phyloP scores from a whole-genome alignment of 1,140 invertebrate genomes.

The Odontomachus brunneus region DNA sequence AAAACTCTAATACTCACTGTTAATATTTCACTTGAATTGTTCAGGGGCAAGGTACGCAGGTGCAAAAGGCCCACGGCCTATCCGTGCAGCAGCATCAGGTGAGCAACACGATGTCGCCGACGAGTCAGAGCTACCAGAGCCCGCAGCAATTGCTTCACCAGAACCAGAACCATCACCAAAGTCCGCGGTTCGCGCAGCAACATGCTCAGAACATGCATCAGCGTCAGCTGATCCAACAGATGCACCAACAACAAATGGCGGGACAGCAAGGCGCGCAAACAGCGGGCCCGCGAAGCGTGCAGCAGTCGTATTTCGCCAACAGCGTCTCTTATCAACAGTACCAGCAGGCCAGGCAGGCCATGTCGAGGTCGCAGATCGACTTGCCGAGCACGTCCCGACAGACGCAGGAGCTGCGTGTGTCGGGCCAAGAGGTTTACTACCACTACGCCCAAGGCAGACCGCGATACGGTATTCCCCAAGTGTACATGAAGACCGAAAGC shows the following conservation, averaged over 20 bases:
- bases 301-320: constrained; percentile 76
- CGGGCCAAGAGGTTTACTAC: constrained; percentile 81
- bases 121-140: constrained; percentile 77
- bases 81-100: constrained; percentile 76
- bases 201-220: constrained; percentile 84
- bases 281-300: constrained; percentile 54
- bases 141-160: constrained; percentile 81
- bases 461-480: constrained; percentile 76
- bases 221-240: constrained; percentile 86
- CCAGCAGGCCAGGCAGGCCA: constrained; percentile 83
- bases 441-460: constrained; percentile 80
- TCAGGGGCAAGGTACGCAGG: constrained; percentile 62
- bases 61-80: constrained; percentile 75
- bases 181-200: constrained; percentile 80
- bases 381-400: constrained; percentile 81
- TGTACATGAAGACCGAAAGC: constrained; percentile 80
- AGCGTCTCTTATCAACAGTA: constrained; percentile 81
- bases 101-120: constrained; percentile 56
- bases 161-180: constrained; percentile 80
- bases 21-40: constrained; percentile 45
- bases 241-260: constrained; percentile 87
- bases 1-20: constrained; percentile 29
- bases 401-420: constrained; percentile 76
- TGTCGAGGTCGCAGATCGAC: constrained; percentile 82
- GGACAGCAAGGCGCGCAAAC: constrained; percentile 71